A percentile compares a stretch with the other conserved stretches of the same genome.
These are phyloP conservation scores for Keiferia lycopersicella DNA, from an alignment of 2,888 invertebrate species.

Conservation along the genomic window DNA sequence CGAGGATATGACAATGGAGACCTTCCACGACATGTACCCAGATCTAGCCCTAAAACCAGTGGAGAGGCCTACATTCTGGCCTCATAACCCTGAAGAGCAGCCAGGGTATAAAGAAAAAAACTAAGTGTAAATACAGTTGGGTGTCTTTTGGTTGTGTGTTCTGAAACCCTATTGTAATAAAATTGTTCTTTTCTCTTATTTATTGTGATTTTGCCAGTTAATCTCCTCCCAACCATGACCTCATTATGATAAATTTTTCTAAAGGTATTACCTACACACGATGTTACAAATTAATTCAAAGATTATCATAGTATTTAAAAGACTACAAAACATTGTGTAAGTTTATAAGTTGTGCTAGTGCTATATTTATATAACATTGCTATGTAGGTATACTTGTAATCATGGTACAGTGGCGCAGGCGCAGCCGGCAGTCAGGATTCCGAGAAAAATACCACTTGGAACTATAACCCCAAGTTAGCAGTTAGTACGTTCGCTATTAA, in stretches of 20 bases:
- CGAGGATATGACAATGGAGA: constrained; percentile 68
- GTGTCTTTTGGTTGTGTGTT: not conserved
- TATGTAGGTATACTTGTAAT: not conserved
- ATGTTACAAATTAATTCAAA: too few relatives aligned
- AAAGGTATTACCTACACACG: too few relatives aligned
- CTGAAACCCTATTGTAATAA: too few relatives aligned
- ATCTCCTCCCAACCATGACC: too few relatives aligned
- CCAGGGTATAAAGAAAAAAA: constrained; percentile 44
- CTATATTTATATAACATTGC: too few relatives aligned
- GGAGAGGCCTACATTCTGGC: constrained; percentile 65
- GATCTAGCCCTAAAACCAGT: constrained; percentile 55
- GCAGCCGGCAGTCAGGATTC: constrained; percentile 2
- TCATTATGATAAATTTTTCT: too few relatives aligned
- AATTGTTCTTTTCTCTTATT: too few relatives aligned
- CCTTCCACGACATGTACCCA: constrained; percentile 55
- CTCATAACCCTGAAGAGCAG: constrained; percentile 65
- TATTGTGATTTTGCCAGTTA: too few relatives aligned
- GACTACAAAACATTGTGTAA: too few relatives aligned
- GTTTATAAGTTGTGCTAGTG: too few relatives aligned
- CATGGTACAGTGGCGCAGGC: not conserved
- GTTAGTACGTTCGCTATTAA: not conserved
- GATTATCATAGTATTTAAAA: too few relatives aligned
- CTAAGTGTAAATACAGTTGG: not conserved
- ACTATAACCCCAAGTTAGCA: constrained; percentile 2
- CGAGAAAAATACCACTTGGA: constrained; percentile 1